Conservation (phyloP, 2,888 invertebrate genomes). For the Volucella inanis region DNA sequence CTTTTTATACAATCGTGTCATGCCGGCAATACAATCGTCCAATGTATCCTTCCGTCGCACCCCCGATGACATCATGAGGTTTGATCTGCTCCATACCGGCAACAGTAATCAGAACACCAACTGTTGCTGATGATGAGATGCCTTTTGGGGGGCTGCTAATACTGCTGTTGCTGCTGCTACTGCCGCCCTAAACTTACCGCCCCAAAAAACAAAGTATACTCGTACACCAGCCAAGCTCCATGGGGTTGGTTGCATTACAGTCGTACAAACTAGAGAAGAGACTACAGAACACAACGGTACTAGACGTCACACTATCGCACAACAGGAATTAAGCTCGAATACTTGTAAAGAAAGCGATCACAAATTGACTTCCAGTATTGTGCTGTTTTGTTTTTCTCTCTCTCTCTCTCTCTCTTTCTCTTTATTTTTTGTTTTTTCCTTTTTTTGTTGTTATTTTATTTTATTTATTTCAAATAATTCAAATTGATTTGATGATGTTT, state of each 20-base stretch:
- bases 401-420: not conserved
- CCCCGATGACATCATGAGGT: constrained; percentile 17
- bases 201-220: not conserved
- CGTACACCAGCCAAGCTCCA: constrained; percentile 11
- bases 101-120: constrained; percentile 35
- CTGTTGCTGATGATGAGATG: constrained; percentile 45
- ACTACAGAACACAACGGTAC: constrained; percentile 26
- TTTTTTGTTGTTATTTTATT: constrained; percentile 11
- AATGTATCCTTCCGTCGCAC: constrained; percentile 51
- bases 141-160: constrained; percentile 36
- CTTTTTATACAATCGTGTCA: constrained; percentile 76
- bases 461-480: constrained; percentile 54
- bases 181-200: not conserved
- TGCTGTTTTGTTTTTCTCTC: constrained; percentile 5
- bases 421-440: constrained; percentile 5
- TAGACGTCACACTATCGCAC: constrained; percentile 64
- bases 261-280: constrained; percentile 38
- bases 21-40: constrained; percentile 57
- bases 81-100: constrained; percentile 42
- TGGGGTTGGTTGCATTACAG: constrained; percentile 62
- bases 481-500: constrained; percentile 57
- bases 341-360: constrained; percentile 62
- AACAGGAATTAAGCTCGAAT: constrained; percentile 70
- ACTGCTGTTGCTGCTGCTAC: constrained; percentile 2
- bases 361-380: constrained; percentile 68